These are phyloP conservation scores for Pangasius djambal DNA, from an alignment of 2,797 vertebrate species.

Conservation along the genomic window DNA sequence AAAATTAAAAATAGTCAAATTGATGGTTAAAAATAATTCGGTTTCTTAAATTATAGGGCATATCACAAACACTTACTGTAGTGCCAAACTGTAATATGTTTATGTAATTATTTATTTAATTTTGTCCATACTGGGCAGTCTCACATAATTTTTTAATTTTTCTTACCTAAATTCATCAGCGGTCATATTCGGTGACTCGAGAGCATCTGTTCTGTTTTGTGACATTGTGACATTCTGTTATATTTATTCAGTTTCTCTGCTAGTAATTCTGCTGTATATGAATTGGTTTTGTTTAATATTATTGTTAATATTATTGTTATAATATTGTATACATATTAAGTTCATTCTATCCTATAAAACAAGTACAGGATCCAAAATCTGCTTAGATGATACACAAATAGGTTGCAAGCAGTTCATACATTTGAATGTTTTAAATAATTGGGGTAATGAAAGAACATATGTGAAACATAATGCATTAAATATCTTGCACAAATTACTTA, in stretches of 20 bases:
- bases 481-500: not conserved
- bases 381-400: not conserved
- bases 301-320: not conserved
- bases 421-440: not conserved
- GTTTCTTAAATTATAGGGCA: not conserved
- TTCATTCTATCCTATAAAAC: not conserved
- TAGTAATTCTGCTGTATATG: not conserved
- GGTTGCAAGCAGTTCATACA: not conserved
- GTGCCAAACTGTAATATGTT: not conserved
- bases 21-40: not conserved
- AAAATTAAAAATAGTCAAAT: not conserved
- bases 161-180: not conserved
- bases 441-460: not conserved
- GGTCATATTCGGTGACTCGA: not conserved
- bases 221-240: not conserved
- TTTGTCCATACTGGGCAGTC: not conserved
- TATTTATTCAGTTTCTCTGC: not conserved
- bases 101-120: too few relatives aligned
- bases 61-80: not conserved
- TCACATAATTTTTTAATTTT: not conserved
- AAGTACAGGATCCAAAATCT: too few relatives aligned
- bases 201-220: not conserved
- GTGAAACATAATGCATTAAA: not conserved
- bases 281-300: not conserved
- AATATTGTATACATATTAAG: not conserved